Base-by-base conservation (phyloP, 2,797 vertebrate species). In the Gymnoscopelus microlampas region DNA sequence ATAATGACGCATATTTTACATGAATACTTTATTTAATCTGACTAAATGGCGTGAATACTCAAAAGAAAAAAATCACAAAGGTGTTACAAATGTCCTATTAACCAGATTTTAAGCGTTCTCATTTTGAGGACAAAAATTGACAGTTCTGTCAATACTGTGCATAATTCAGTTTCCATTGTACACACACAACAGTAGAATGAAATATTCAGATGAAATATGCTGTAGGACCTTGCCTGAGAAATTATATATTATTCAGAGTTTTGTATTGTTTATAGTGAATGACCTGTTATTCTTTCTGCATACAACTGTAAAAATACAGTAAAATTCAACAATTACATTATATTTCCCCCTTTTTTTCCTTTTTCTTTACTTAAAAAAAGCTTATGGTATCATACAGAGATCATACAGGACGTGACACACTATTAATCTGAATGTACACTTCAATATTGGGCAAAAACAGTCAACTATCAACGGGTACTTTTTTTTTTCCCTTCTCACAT, bases 251-350 rank as follows among this genome's bases (percentile, higher is more conserved):
- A 78, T 85, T 85, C 80, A 82, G 75, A 91, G 86, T 77, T 70
- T 67, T 77, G 79, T 81, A 81, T 62, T 75, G 87, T 89, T 90
- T 81, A 79, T 90, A 81, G 71, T 80, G 74, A 83, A 89, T 85
- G 79, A 86, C 87, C 73, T 87, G 83, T 82, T 88, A 85, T 87
- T 92, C 74, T 86, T 89, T 90, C 39, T 94, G 94, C 93, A 94
- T 94, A 94, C 92, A 88, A 94, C 92, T 94, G 93, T 94, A 94
- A 93, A 94, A 91, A 92, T 94, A 94, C 93, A 93, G 92, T 92
- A 93, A 92, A 89, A 91, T 92, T 93, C 84, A 92, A 92, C 91
- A 92, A 92, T 91, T 88, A 93, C 89, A 68, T 91, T 88, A 89
- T 88, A 89, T 89, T 87, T 90, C 83, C 90, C 85, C 76, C 66